Evolutionary conservation across 2,113 vertebrate genomes (phyloP).

Genomic region (Chloebia gouldiae): DNA sequence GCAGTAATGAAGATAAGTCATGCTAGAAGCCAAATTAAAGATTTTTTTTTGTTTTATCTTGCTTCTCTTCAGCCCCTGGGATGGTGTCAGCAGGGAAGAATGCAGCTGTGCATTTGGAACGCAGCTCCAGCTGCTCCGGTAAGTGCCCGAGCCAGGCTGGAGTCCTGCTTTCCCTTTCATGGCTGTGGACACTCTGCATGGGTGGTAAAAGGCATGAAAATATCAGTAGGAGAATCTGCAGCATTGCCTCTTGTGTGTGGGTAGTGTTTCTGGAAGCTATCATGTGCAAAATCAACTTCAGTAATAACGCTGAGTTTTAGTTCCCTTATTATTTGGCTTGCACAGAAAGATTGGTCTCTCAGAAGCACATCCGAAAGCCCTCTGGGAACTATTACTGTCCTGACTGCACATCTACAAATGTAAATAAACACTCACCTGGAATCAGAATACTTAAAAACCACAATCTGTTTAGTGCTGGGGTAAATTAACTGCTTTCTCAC

Average conservation of each 20-base stretch:
- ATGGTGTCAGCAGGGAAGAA: neutral
- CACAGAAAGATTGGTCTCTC: neutral
- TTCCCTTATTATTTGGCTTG: neutral
- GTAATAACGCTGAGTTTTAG: neutral
- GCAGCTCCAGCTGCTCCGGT: fast-evolving
- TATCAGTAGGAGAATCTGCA: neutral
- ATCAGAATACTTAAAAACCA: neutral
- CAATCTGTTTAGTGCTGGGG: neutral
- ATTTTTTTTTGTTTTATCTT: neutral
- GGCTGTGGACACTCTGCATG: neutral
- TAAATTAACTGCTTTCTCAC: neutral
- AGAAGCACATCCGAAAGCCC: neutral
- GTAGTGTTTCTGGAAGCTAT: neutral
- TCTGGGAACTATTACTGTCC: neutral
- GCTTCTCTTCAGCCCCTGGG: neutral
- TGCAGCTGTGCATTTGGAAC: neutral
- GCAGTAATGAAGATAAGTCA: neutral
- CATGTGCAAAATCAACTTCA: neutral
- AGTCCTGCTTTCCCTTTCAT: neutral
- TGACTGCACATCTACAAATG: neutral
- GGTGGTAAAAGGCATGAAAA: neutral
- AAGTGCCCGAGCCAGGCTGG: neutral
- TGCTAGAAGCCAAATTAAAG: neutral
- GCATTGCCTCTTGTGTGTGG: neutral
- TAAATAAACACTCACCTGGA: neutral